Base-by-base conservation (phyloP, 2,797 vertebrate genomes). In the Muscicapa comitata region DNA sequence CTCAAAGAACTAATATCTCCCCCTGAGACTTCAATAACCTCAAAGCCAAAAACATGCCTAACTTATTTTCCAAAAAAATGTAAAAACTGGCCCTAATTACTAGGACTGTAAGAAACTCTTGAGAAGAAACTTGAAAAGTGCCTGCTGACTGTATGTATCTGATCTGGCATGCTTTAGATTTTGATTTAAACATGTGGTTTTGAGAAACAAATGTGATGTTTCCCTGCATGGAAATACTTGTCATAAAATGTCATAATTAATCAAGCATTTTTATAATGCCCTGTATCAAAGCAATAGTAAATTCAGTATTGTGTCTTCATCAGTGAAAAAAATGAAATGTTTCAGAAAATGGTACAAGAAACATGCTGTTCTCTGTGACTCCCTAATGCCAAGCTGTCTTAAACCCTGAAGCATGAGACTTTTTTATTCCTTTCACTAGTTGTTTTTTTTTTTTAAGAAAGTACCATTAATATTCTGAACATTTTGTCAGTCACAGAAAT, bases 1-100 rank as follows among this genome's bases (percentile, higher is more conserved):
- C 73, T 93, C 68, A 93, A 90, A 91, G 78, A 94, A 83, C 28
- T 91, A 84, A 11, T 75, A 77, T 71, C 48, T 90, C 83, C 81
- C 72, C 79, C 35, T 86, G 66, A 95, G 93, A 89, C 42, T 37
- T 76, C 38, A 83, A 24, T 51, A 93, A 88, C 47, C 79, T 95
- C 87, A 94, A 88, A 94, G 65, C 25, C 26, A 72, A 50, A 71
- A 35, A 5, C 57, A 78, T 38, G 72, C 28, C 25, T 59, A 28
- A 62, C 25, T 93, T 84, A 59, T 61, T 95, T 94, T 77, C 50
- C 21, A 85, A 28, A 87, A 71, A 90, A 87, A 74, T 18, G 42
- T 17, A 71, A 33, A 94, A 94, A 76, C 21, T 57, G 71, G 26
- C 15, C 42, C 33, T 80, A 74, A 94, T 83, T 91, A 71, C 20